Evolutionary conservation across 2,113 vertebrate species (phyloP).

Genomic region (Pristiophorus japonicus): DNA sequence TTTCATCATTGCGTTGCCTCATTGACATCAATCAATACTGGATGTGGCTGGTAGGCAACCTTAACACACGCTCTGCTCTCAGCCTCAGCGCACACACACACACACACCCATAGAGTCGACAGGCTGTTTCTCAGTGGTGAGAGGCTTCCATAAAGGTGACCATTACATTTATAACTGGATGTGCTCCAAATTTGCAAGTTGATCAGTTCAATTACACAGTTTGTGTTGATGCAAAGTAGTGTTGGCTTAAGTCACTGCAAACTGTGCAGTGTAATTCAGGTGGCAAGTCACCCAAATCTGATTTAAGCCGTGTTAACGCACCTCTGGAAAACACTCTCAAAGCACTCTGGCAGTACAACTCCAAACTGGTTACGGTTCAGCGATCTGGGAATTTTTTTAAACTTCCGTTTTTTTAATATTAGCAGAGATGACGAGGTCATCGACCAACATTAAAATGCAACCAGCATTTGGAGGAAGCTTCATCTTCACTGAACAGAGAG

Average conservation of each 20-base stretch:
- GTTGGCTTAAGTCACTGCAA: neutral
- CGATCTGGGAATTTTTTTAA: neutral
- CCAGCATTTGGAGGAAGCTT: neutral
- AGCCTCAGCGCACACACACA: neutral
- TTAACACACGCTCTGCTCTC: neutral
- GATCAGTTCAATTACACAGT: neutral
- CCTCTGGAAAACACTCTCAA: neutral
- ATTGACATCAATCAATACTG: conserved; percentile 36
- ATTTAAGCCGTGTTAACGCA: neutral
- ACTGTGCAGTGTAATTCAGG: neutral
- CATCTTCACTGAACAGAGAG: neutral
- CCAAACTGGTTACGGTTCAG: neutral
- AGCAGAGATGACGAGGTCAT: neutral
- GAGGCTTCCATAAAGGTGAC: neutral
- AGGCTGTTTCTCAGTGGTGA: neutral
- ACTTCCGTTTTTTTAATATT: neutral
- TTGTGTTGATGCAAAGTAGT: neutral
- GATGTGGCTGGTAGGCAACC: neutral
- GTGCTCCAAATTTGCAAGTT: neutral
- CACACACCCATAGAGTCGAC: neutral
- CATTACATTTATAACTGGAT: neutral
- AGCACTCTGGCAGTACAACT: neutral
- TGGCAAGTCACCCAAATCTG: neutral
- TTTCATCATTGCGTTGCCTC: conserved; percentile 35
- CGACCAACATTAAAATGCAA: neutral